Evolutionary conservation across 2,113 vertebrate species (phyloP), one percentile per base, ranked within the genome.

Genomic region (Labrus mixtus): DNA sequence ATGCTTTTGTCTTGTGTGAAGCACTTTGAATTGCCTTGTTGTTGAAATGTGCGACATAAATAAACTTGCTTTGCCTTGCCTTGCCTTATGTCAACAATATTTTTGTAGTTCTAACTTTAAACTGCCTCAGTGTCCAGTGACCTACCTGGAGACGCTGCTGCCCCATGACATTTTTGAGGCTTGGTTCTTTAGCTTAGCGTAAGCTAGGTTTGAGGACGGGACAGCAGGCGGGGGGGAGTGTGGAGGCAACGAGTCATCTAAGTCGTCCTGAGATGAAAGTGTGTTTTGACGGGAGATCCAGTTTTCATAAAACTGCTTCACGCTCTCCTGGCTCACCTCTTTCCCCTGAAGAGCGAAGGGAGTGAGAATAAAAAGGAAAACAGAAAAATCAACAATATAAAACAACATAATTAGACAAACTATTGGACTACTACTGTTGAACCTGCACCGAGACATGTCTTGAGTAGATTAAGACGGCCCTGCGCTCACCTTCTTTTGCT

Each of bases 131-230:
- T 1, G 2, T 33, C n/a, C 25, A 19, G 36, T 3, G 11, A 36
- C 17, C 16, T 50, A 93, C 95, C 95, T 96, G 84, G 95, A 95
- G 7, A 94, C 2, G 36, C 92, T 94, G 91, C 94, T 96, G 50
- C 90, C 91, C 89, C 90, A 93, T 48, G 94, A 93, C 3, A 65
- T 15, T 48, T 81, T 93, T 16, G 83, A 89, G 4, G 90, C 90
- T 50, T 91, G 68, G 17, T 36, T 90, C 66, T 41, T 87, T 3
- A 90, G 84, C 80, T 88, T 91, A 7, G 9, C 46, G 41, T 92
- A 92, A 22, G 66, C 43, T 0, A 68, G 77, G 6, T 12, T 61
- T 1, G 83, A 81, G 25, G 87, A 59, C 0, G 81, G 58, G n/a
- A 58, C 19, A 0, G 53, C 54, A 1, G 85, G 83, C 0, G 86